Evolutionary conservation across 2,113 vertebrate species (phyloP).

Genomic region (Hippoglossus stenolepis): DNA sequence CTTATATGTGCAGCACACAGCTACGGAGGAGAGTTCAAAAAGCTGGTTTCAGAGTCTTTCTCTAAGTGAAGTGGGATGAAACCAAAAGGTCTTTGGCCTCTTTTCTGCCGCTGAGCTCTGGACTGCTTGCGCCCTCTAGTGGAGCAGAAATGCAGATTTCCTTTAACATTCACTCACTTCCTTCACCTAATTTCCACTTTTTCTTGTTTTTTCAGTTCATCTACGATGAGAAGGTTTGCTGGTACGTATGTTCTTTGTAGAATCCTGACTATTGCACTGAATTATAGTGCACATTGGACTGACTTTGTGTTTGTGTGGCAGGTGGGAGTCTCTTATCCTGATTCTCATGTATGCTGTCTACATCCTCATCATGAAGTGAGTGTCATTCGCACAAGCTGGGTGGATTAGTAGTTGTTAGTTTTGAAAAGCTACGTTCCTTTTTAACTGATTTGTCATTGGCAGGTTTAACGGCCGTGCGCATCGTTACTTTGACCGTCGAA

Average conservation of each 20-base stretch:
- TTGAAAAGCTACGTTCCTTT: neutral
- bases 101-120: neutral
- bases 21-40: too few species aligned
- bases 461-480: conserved; percentile 88
- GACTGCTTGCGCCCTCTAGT: conserved; percentile 43
- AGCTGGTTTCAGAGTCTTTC: neutral
- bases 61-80: neutral
- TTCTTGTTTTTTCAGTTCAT: conserved; percentile 89
- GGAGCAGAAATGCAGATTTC: conserved; percentile 21
- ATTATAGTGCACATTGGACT: neutral
- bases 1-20: too few species aligned
- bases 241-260: conserved; percentile 82
- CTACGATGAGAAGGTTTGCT: conserved; percentile 93
- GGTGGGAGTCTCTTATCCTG: conserved; percentile 95
- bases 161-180: neutral
- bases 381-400: neutral
- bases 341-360: conserved; percentile 92
- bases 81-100: conserved; percentile 14
- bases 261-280: accelerated
- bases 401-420: neutral
- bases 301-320: conserved; percentile 65
- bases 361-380: conserved; percentile 98
- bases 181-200: conserved; percentile 46
- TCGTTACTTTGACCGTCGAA: conserved; percentile 88
- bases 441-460: neutral